Evolutionary conservation across 2,888 invertebrate genomes (phyloP).

Genomic region (Pollenia griseotomentosa): DNA sequence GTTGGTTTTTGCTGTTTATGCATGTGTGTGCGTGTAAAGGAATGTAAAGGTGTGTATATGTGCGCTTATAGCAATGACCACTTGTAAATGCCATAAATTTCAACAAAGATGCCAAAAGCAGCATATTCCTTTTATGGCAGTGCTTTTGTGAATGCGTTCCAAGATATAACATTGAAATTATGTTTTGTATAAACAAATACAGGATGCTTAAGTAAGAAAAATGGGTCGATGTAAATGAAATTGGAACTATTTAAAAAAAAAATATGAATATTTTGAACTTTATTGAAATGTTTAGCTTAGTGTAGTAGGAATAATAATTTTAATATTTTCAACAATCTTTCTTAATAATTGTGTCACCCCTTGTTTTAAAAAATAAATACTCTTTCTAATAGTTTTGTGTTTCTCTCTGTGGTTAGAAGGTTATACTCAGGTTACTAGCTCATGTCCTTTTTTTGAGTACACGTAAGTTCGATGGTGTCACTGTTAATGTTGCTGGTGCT

Average conservation of each 20-base stretch:
- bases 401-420: neutral
- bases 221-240: too few relatives aligned
- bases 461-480: neutral
- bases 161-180: neutral
- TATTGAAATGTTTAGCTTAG: too few relatives aligned
- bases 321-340: too few relatives aligned
- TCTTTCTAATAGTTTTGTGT: too few relatives aligned
- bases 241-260: too few relatives aligned
- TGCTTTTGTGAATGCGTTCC: constrained; percentile 10
- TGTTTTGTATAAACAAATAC: neutral
- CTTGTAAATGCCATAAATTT: constrained; percentile 69
- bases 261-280: too few relatives aligned
- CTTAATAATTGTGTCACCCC: too few relatives aligned
- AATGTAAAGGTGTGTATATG: neutral
- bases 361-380: too few relatives aligned
- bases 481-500: neutral
- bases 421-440: neutral
- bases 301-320: too few relatives aligned
- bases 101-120: constrained; percentile 64
- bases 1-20: neutral
- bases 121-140: neutral
- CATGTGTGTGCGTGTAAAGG: neutral
- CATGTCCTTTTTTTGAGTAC: neutral
- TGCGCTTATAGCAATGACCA: constrained; percentile 55
- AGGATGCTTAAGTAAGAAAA: neutral